Base-by-base conservation (phyloP, 2,797 vertebrate species). In the Brotula barbata region DNA sequence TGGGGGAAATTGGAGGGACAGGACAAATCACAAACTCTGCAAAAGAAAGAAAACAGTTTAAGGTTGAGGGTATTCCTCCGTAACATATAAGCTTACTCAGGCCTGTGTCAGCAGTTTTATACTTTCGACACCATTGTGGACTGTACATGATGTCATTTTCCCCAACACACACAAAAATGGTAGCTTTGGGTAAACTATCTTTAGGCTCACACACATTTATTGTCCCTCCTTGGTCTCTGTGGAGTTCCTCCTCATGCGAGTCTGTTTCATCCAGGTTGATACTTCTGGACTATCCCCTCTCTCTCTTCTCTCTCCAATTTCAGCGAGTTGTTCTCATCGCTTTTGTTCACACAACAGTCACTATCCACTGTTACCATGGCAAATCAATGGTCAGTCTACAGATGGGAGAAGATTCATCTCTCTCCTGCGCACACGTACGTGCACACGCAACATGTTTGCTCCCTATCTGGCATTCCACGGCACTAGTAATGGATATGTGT, bases 311-410 rank as follows among this genome's bases (percentile, higher is more conserved):
- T 54, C 43, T 69, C 58, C 72, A 71, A 51, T 75, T 33, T 55
- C 68, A 61, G 60, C 50, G 47, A 66, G 73, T 80, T 47, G 64
- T 68, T 79, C 71, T 75, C 75, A 66, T 76, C 51, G 49, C 76
- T 77, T 87, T 87, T 86, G 80, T 88, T 86, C 80, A 71, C 72
- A 73, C 49, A 28, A 84, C 83, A 83, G 73, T 81, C 74, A 73
- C 86, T 69, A 77, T 66, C 71, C 68, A 64, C 81, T 36, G 89
- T 88, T 87, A 84, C 85, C 82, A 89, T 88, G 85, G 80, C 76
- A 71, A 89, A 89, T 88, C 87, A 78, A 88, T 86, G 86, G 82
- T 81, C 76, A 76, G 80, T 80, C 66, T 81, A 73, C 73, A 78
- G 83, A 88, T 80, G 81, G 84, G 71, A 78, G 81, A 52, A 69